Conservation (phyloP, 2,888 invertebrate species). For the Rhynchonema sp. region DNA sequence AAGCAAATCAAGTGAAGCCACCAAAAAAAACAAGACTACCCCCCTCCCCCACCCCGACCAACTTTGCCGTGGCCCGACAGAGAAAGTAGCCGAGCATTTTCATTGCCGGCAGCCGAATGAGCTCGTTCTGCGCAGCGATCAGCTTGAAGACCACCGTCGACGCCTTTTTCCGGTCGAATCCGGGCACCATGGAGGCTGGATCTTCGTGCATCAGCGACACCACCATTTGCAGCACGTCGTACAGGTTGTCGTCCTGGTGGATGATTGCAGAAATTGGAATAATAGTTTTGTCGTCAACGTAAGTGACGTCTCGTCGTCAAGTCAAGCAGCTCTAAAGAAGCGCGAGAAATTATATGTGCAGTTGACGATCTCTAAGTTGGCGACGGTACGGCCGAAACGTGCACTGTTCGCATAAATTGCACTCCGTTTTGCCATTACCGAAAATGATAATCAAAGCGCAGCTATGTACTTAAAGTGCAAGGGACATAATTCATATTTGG, state of each 20-base stretch:
- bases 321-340: no score
- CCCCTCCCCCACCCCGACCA: slow-evolving; percentile 33
- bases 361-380: no score
- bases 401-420: no score
- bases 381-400: no score
- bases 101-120: slow-evolving; percentile 79
- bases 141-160: slow-evolving; percentile 89
- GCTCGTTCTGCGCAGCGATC: slow-evolving; percentile 79
- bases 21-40: background rate
- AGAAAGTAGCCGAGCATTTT: slow-evolving; percentile 93
- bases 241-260: slow-evolving; percentile 74
- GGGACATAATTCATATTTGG: no score
- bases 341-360: no score
- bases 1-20: background rate
- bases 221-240: slow-evolving; percentile 88
- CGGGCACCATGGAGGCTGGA: slow-evolving; percentile 64
- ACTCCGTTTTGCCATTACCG: no score
- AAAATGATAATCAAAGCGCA: no score
- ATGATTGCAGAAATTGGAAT: no score
- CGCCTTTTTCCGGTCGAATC: slow-evolving; percentile 84
- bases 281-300: no score
- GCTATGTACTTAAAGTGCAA: no score
- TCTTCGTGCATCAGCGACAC: slow-evolving; percentile 94
- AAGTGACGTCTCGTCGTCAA: no score
- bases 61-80: slow-evolving; percentile 94